Base-by-base conservation (phyloP, 2,113 vertebrate genomes). In the Hepsetus odoe region DNA sequence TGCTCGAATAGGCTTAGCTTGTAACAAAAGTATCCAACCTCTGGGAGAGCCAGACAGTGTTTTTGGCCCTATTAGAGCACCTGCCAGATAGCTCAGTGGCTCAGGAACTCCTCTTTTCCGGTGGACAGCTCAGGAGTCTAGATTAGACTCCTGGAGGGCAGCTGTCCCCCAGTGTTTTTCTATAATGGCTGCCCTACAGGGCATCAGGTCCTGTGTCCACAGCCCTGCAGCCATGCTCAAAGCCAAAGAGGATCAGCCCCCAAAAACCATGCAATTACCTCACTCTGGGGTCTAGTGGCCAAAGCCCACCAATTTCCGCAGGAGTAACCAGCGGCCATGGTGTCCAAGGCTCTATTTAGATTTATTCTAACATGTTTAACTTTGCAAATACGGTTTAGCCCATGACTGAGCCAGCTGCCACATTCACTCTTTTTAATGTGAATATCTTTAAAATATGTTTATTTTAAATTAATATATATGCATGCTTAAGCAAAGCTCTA, bases 21-120 rank as follows among this genome's bases (percentile, higher is more conserved):
- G 86, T 72, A 87, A 90, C 91, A 92, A 91, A 92, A 90, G 91
- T 90, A 89, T 86, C 88, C 86, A 85, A 87, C 83, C 84, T 82
- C 26, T 83, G 76, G 85, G 84, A 85, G 83, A 84, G 84, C 71
- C 87, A 89, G 88, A 92, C 89, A 86, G 87, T 86, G 83, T 82
- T 80, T 56, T 51, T 79, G 73, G 77, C 81, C 74, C 69, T 71
- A 89, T 88, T 85, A 81, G 86, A 85, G 83, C 90, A 94, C 86
- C 92, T 93, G 91, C 89, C 84, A 84, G 87, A 86, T 87, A 55
- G 85, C 74, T 69, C 89, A 87, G 91, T 88, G 88, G 92, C 84
- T 86, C 83, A 88, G 81, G 76, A 79, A 35, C 76, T 86, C 71
- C 65, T 86, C 71, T 86, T 87, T 90, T 84, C 88, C 84, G 82